Evolutionary conservation across 2,797 vertebrate species (phyloP).

Genomic region (Cheirogaleus major): DNA sequence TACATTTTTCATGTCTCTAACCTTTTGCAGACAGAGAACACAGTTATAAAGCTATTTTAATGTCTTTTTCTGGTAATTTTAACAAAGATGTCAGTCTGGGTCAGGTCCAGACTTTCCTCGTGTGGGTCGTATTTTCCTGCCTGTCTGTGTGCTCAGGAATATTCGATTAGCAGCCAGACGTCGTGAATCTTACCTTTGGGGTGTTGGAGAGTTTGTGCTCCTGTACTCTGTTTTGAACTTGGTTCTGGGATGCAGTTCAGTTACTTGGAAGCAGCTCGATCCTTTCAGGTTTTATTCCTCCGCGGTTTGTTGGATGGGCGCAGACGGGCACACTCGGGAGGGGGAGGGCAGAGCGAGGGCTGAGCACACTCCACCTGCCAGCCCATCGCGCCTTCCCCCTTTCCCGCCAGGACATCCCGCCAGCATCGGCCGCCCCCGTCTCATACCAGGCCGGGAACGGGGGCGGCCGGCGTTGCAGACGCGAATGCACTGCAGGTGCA

Average conservation of each 20-base stretch:
- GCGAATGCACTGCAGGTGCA: neutral
- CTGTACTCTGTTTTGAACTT: neutral
- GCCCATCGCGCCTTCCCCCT: neutral
- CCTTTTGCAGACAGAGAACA: neutral
- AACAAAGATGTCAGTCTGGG: neutral
- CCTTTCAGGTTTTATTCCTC: neutral
- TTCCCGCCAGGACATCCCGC: too few species aligned
- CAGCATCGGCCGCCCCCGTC: neutral
- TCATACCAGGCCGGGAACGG: neutral
- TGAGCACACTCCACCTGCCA: neutral
- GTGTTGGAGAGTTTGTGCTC: too few species aligned
- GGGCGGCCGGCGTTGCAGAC: rapidly evolving
- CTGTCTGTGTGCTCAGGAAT: neutral
- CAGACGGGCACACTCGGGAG: neutral
- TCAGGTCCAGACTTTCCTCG: too few species aligned
- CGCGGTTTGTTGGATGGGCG: neutral
- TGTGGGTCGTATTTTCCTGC: too few species aligned
- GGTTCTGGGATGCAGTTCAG: too few species aligned
- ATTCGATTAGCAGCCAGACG: neutral
- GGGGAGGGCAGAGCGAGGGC: neutral
- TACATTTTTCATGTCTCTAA: neutral
- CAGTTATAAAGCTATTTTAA: neutral
- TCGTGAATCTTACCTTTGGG: neutral
- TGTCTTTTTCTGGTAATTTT: neutral
- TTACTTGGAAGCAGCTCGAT: neutral